These are phyloP conservation scores for Andrena praecox DNA, from an alignment of 2,888 invertebrate species.

Conservation along the genomic window DNA sequence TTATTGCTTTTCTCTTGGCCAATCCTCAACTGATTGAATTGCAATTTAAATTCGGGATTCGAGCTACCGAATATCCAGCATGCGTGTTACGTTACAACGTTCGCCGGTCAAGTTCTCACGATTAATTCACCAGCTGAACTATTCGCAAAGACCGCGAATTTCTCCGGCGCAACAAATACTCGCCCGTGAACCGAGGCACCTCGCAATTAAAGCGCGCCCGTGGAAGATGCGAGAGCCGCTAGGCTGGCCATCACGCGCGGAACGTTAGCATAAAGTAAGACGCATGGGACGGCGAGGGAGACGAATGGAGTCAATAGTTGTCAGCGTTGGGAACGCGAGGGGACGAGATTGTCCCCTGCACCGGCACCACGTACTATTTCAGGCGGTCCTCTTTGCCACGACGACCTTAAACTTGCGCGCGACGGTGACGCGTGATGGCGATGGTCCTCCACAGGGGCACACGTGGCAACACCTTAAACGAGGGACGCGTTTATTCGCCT, in stretches of 20 bases:
- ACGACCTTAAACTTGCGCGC: constrained; percentile 47
- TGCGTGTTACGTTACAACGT: no score
- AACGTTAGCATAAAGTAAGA: constrained; percentile 66
- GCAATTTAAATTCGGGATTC: no score
- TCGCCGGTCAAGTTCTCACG: background rate
- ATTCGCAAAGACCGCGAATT: background rate
- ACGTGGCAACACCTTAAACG: background rate
- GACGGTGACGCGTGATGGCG: background rate
- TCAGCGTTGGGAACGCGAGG: constrained; percentile 63
- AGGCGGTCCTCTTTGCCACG: constrained; percentile 6
- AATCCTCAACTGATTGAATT: no score
- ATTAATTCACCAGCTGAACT: background rate
- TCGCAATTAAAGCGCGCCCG: constrained; percentile 12
- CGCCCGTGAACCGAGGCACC: background rate
- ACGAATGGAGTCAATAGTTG: constrained; percentile 75
- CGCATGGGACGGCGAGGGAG: constrained; percentile 66
- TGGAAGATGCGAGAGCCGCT: constrained; percentile 1
- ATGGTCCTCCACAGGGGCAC: background rate
- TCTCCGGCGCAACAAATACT: constrained; percentile 14
- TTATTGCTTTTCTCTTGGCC: no score
- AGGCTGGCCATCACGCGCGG: constrained; percentile 37
- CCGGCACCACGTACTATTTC: constrained; percentile 34
- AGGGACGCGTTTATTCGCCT: background rate
- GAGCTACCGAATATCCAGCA: no score
- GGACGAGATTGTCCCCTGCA: constrained; percentile 34